A percentile compares a stretch with the other conserved stretches of the same genome.
phyloP scores from a whole-genome alignment of 2,797 vertebrate genomes.

The Synanceia verrucosa region DNA sequence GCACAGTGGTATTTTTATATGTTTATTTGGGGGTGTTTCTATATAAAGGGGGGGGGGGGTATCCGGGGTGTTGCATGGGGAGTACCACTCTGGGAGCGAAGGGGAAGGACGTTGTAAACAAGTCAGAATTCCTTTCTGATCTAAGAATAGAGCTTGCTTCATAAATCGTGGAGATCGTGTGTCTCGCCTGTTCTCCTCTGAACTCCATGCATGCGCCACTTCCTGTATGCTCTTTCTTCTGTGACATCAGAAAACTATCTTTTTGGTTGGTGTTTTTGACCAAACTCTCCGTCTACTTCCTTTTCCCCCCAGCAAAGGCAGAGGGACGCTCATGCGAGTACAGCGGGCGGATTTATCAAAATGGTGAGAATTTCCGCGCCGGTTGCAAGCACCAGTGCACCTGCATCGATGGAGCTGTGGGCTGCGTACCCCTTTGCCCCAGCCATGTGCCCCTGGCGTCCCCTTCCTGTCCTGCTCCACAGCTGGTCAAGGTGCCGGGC shows the following conservation, averaged over 20 bases:
- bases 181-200: slow-evolving; percentile 31
- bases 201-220: neutral
- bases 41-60: slow-evolving; percentile 65
- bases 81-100: slow-evolving; percentile 55
- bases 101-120: slow-evolving; percentile 72
- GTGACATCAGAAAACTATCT: neutral
- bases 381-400: slow-evolving; percentile 89
- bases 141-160: slow-evolving; percentile 77
- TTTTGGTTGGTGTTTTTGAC: neutral
- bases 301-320: slow-evolving; percentile 75
- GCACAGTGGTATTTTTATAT: slow-evolving; percentile 71
- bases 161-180: slow-evolving; percentile 60
- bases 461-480: slow-evolving; percentile 79
- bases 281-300: neutral
- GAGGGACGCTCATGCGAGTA: slow-evolving; percentile 88
- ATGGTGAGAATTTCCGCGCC: slow-evolving; percentile 84
- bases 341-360: slow-evolving; percentile 85
- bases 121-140: slow-evolving; percentile 63
- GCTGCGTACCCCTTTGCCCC: slow-evolving; percentile 85
- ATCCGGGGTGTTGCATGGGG: slow-evolving; percentile 68
- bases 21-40: slow-evolving; percentile 75
- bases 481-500: slow-evolving; percentile 82
- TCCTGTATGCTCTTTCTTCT: slow-evolving; percentile 4
- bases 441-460: slow-evolving; percentile 79
- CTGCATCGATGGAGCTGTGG: slow-evolving; percentile 87